These are phyloP conservation scores for Pollenia amentaria DNA, from an alignment of 2,888 invertebrate species.

Conservation along the genomic window DNA sequence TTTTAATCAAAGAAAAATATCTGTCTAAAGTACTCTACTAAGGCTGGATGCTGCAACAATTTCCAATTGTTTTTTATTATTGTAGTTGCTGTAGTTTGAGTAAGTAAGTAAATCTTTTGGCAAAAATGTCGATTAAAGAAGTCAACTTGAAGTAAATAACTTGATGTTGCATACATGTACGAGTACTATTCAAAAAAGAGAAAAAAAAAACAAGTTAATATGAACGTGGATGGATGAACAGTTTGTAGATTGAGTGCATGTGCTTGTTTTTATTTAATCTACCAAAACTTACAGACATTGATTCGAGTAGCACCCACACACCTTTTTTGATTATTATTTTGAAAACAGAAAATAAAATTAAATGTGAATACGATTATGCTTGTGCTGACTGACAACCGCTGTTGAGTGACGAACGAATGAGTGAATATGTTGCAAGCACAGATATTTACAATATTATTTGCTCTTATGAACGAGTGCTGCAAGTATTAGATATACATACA, in stretches of 20 bases:
- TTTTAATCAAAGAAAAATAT: conserved; percentile 20
- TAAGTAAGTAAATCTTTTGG: conserved; percentile 25
- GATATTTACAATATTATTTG: conserved; percentile 32
- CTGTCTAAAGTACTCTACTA: background rate
- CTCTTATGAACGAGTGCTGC: background rate
- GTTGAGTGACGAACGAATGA: conserved; percentile 14
- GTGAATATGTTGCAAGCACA: conserved; percentile 40
- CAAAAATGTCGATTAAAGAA: conserved; percentile 22
- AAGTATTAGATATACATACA: too few species aligned
- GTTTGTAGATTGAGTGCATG: conserved; percentile 2
- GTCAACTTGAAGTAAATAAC: conserved; percentile 30
- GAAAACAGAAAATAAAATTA: conserved; percentile 43
- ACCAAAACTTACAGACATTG: conserved; percentile 2
- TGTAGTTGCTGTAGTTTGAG: background rate
- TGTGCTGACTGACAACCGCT: conserved; percentile 6
- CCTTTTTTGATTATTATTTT: conserved; percentile 47
- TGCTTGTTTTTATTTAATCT: conserved; percentile 32
- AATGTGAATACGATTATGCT: conserved; percentile 40
- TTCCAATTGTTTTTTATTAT: background rate
- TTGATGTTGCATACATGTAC: conserved; percentile 22
- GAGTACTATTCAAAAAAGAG: background rate
- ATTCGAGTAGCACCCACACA: conserved; percentile 56
- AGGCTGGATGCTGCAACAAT: background rate
- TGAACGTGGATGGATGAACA: conserved; percentile 20
- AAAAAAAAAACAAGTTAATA: background rate